Conservation (phyloP, 64 coral and sea anemone species). For the Pocillopora damicornis region DNA sequence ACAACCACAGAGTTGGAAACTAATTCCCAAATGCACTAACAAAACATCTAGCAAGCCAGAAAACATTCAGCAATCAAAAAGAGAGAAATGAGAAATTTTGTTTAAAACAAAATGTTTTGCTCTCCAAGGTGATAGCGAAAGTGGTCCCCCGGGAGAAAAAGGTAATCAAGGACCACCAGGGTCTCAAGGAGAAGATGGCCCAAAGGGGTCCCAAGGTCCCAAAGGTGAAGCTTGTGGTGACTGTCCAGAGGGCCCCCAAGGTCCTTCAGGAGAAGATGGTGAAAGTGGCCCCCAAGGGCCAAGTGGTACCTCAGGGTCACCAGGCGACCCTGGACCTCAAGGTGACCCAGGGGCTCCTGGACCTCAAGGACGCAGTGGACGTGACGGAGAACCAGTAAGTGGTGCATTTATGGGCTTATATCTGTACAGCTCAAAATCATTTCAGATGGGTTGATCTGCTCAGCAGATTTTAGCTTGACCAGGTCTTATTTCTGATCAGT, state of each 20-base stretch:
- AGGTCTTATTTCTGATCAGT: no score
- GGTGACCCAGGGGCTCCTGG: slow-evolving; percentile 25
- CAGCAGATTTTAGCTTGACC: no score
- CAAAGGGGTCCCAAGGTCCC: background rate
- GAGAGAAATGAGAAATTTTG: no score
- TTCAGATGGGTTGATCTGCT: no score
- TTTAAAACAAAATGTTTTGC: background rate
- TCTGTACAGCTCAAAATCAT: no score
- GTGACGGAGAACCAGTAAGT: slow-evolving; percentile 14
- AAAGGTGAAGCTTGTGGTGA: slow-evolving; percentile 12
- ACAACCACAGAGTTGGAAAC: no score
- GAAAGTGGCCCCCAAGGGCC: slow-evolving; percentile 1
- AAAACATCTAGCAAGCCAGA: no score
- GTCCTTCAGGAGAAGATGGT: slow-evolving; percentile 37
- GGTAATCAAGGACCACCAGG: slow-evolving; percentile 28
- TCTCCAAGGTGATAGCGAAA: background rate
- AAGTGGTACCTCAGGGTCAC: slow-evolving; percentile 8
- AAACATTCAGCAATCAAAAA: no score
- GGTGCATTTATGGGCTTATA: no score
- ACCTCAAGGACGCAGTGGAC: slow-evolving; percentile 24
- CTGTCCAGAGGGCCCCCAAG: slow-evolving; percentile 11
- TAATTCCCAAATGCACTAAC: no score
- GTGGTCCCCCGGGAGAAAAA: slow-evolving; percentile 28
- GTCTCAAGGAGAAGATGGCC: slow-evolving; percentile 8
- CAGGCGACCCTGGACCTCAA: background rate